Evolutionary conservation across 92 coral and sea anemone genomes (phyloP), one percentile per base, ranked within the genome.

Genomic region (Epizoanthus scotinus): DNA sequence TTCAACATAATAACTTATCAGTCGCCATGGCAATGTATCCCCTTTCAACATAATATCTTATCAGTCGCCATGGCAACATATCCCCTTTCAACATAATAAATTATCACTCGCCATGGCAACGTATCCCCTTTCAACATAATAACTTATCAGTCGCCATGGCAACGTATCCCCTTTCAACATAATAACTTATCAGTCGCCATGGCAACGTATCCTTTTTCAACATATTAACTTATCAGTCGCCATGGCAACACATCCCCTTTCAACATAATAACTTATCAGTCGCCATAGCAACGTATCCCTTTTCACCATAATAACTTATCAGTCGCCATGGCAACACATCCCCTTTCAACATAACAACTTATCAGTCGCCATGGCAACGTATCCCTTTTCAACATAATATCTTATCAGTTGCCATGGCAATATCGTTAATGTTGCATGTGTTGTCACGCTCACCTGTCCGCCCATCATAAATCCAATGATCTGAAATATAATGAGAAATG

Each of bases 391-490:
- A 15, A 56, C 61, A 56, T 31, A 63, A 19, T 21, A 63, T 21
- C 68, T 17, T 63, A 63, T 38, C 27, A 25, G 42, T 14, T 1
- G 0, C 26, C 1, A 47, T 52, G 42, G 72, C 72, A 67, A 25
- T 3, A 52, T 15, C 6, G 21, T 67, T 52, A 36, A 38, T 8
- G 72, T 34, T 8, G 72, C 17, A 13, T 47, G 50, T 53, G 34
- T 47, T 2, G 29, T 8, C n/a, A 17, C 44, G 29, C 78, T 54
- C 49, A 73, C 78, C 78, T 73, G 78, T 73, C 27, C 78, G 0
- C 26, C 64, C 78, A 73, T 73, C 22, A 63, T 29, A 28, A 73
- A 73, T 34, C 78, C 78, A 8, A 73, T 73, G 40, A 73, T 73
- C 78, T 73, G 74, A 44, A 69, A 42, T 5, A n/a, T 5, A 36